Conservation (phyloP, 2,888 invertebrate genomes). For the Drosophila algonquin region DNA sequence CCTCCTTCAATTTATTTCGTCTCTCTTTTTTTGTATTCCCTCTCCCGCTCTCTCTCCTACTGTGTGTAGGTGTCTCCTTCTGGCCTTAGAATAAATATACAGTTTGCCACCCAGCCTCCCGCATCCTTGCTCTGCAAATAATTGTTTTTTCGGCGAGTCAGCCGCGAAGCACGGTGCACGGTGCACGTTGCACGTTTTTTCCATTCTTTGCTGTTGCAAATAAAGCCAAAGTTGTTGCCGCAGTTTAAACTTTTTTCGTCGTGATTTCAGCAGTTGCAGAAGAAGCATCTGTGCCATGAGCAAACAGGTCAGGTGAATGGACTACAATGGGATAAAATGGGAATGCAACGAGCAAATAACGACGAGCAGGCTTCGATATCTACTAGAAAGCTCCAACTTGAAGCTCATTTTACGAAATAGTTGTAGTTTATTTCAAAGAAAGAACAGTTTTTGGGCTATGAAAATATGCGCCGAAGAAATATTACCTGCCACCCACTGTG, state of each 20-base stretch:
- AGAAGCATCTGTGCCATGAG: slow-evolving; percentile 32
- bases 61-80: slow-evolving; percentile 20
- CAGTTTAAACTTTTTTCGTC: slow-evolving; percentile 63
- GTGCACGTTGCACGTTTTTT: slow-evolving; percentile 3
- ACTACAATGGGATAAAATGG: slow-evolving; percentile 27
- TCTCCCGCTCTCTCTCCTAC: slow-evolving; percentile 16
- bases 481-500: slow-evolving; percentile 31
- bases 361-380: too few relatives aligned
- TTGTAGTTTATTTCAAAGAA: neutral
- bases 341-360: neutral
- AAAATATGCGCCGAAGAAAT: neutral
- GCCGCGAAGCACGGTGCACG: slow-evolving; percentile 35
- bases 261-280: slow-evolving; percentile 42
- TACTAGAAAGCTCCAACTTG: neutral
- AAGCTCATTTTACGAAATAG: neutral
- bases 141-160: slow-evolving; percentile 70
- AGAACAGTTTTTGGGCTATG: neutral
- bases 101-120: slow-evolving; percentile 14
- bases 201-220: slow-evolving; percentile 33
- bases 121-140: slow-evolving; percentile 64
- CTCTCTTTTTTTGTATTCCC: slow-evolving; percentile 21
- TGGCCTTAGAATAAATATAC: slow-evolving; percentile 73
- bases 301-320: slow-evolving; percentile 37
- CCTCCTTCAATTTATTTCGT: slow-evolving; percentile 57
- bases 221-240: slow-evolving; percentile 54